Base-by-base conservation (phyloP, 2,888 invertebrate species). In the Drepanosiphum platanoidis region DNA sequence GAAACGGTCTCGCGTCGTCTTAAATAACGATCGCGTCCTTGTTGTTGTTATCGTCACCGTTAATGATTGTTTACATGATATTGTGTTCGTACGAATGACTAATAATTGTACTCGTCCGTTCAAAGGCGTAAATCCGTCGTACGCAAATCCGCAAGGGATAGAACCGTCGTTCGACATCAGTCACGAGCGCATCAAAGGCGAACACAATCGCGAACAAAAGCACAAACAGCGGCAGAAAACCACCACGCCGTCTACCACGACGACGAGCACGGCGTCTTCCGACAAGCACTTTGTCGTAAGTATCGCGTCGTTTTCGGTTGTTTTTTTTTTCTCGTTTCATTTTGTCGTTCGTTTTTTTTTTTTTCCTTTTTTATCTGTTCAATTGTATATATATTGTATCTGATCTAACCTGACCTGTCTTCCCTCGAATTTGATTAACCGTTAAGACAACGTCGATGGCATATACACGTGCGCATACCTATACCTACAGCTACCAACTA, bases 91-190 rank as follows among this genome's bases (percentile, higher is more conserved):
- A 4, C 18, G 46, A 18, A 18, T n/a, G n/a, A n/a, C n/a, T n/a
- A n/a, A n/a, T n/a, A n/a, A n/a, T 18, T 46, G 52, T 61, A 27
- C 11, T 52, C n/a, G 18, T 68, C n/a, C 42, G 32, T 70, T 22
- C 7, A 61, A 70, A 84, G 84, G 75, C n/a, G 46, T 32, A 30
- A 84, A 58, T 15, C 84, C 84, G n/a, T 58, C 84, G 22, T 84
- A 75, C 30, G 66, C 84, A 30, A 84, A 68, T n/a, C 68, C 84
- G 1, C 84, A 84, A 77, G 84, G 84, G 3, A 77, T 84, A 15
- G 84, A 84, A 52, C 84, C 79, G n/a, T 86, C 81, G 0, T 93
- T 93, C 86, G 93, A 93, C 87, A 93, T 93, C 87, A 93, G 93
- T 0, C 93, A 93, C 88, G 93, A 93, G 87, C 92, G 75, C 36